Base-by-base conservation (phyloP, 1,140 invertebrate genomes). In the Agrilus planipennis region DNA sequence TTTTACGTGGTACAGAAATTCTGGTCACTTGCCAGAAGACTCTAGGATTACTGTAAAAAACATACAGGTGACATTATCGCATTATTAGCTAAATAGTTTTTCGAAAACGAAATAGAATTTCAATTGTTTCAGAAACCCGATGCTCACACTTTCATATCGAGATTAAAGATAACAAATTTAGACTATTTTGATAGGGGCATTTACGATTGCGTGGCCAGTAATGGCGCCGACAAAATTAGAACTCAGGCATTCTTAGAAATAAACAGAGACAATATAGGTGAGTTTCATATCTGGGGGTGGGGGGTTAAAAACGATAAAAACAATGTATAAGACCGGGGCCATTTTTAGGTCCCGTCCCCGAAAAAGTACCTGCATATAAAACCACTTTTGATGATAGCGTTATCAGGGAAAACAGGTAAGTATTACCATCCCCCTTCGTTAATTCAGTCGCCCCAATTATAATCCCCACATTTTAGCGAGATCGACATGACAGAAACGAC, bases 1-100 rank as follows among this genome's bases (percentile, higher is more conserved):
- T 36, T 72, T 84, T 45, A 61, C 57, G 14, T 87, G 83, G 83
- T 75, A 65, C 48, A 78, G 78, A 55, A 79, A 84, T 53, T 70
- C 73, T 49, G 72, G 71, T 1, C 75, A 2, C 37, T 45, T 27
- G 10, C 39, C 41, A 55, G 62, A 19, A 61, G 68, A 27, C 64
- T 69, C 66, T 0, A 62, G 75, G 22, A 60, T 77, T 17, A 67
- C 63, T 18, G 63, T 71, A 14, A 68, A 64, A 39, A 68, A 65
- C 37, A 53, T 27, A n/a, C 46, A 51, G 35, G 52, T 55, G 38
- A 41, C 30, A 9, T 21, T 23, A 20, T 35, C 16, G 12, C 29
- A 14, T 16, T 31, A 31, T 10, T 27, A 7, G 23, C 12, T 12
- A 6, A 29, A 12, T 29, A 29, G n/a, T 6, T 12, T 3, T 6